Conservation (phyloP, 1,140 invertebrate species). For the Hyles euphorbiae region DNA sequence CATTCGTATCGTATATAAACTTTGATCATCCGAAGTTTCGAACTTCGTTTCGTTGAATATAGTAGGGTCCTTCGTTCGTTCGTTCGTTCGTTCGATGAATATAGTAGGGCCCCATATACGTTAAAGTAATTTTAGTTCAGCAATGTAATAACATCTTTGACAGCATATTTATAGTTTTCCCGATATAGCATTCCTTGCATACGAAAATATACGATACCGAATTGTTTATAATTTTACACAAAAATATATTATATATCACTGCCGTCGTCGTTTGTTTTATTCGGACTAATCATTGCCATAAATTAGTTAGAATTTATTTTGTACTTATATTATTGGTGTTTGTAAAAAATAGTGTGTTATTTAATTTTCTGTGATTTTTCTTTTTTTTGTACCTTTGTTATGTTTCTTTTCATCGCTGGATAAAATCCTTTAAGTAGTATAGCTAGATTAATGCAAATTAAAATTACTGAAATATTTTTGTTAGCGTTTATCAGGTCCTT, state of each 20-base stretch:
- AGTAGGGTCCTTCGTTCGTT: no score
- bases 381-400: slow-evolving; percentile 41
- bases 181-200: no score
- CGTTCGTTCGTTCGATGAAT: no score
- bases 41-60: no score
- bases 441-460: slow-evolving; percentile 29
- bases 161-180: no score
- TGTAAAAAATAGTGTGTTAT: slow-evolving; percentile 23
- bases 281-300: slow-evolving; percentile 64
- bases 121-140: no score
- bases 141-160: no score
- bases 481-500: slow-evolving; percentile 27
- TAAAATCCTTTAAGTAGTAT: slow-evolving; percentile 43
- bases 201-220: no score
- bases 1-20: no score
- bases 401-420: slow-evolving; percentile 46
- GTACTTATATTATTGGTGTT: slow-evolving; percentile 3
- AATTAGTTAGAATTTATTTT: slow-evolving; percentile 21
- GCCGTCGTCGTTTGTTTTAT: slow-evolving; percentile 8
- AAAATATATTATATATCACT: no score
- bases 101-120: no score
- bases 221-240: slow-evolving; percentile 1
- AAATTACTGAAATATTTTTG: slow-evolving; percentile 15
- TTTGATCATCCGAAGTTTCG: no score
- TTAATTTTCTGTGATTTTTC: slow-evolving; percentile 61